phyloP scores from a whole-genome alignment of 2,888 invertebrate genomes.

The Patella depressa region DNA sequence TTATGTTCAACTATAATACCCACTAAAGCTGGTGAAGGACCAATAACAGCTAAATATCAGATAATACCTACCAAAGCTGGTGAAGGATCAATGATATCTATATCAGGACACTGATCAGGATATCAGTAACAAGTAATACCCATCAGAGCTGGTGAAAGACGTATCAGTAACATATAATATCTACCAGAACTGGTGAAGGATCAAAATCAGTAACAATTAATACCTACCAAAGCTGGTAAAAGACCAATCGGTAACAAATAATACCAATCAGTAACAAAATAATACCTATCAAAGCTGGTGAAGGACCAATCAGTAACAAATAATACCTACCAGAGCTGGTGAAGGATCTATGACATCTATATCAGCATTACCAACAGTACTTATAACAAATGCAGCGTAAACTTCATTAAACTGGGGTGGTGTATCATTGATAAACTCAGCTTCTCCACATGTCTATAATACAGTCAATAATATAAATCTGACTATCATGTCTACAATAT shows the following conservation, averaged over 20 bases:
- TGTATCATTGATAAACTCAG: conserved; percentile 82
- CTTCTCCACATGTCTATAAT: conserved; percentile 77
- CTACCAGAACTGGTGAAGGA: no score
- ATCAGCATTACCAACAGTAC: conserved; percentile 76
- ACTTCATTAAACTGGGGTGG: conserved; percentile 76
- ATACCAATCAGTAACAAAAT: conserved; percentile 58
- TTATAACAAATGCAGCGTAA: conserved; percentile 80
- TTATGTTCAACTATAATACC: no score
- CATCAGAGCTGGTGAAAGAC: no score
- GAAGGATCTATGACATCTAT: conserved; percentile 78
- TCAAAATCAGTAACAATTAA: no score
- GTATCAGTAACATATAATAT: conserved; percentile 23
- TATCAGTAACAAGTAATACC: conserved; percentile 58
- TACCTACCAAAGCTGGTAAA: no score
- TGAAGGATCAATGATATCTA: no score
- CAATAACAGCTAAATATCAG: conserved; percentile 69
- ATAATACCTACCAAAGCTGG: not conserved
- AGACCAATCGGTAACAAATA: no score
- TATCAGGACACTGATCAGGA: no score
- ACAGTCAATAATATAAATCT: not conserved
- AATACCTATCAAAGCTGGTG: not conserved
- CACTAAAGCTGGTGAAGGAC: no score
- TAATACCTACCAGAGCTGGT: conserved; percentile 77
- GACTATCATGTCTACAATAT: conserved; percentile 44
- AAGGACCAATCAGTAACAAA: conserved; percentile 58